These are phyloP conservation scores for Acropternis orthonyx DNA, from an alignment of 2,797 vertebrate species.

Conservation along the genomic window DNA sequence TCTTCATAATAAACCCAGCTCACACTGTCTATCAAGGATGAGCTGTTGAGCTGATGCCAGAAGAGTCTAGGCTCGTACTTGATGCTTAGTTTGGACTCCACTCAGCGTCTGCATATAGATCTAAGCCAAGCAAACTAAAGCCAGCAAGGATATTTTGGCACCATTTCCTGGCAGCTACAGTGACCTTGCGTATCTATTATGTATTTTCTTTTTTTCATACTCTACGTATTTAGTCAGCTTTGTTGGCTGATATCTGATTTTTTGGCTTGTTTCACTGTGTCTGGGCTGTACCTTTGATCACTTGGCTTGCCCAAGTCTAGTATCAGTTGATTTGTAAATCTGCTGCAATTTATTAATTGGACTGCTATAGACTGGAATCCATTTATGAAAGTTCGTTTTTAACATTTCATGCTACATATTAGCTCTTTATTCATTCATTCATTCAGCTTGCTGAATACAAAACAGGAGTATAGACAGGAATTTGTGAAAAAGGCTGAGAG, in stretches of 20 bases:
- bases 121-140: background rate
- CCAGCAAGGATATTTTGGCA: constrained; percentile 37
- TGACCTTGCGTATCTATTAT: constrained; percentile 23
- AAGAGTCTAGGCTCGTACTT: background rate
- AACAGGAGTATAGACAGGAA: background rate
- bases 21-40: background rate
- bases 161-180: background rate
- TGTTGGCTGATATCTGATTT: background rate
- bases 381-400: background rate
- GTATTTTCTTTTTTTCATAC: constrained; percentile 39
- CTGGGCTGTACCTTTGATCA: background rate
- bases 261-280: constrained; percentile 30
- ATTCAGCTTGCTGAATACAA: background rate
- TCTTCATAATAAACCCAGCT: background rate
- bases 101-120: background rate
- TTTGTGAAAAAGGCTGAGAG: background rate
- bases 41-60: background rate
- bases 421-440: background rate
- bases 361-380: background rate
- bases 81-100: background rate
- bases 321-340: constrained; percentile 19
- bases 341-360: constrained; percentile 9
- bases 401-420: background rate
- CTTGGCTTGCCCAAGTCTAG: background rate
- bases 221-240: constrained; percentile 38